Percentiles rank a stretch among this genome's conserved stretches.
Evolutionary conservation across 2,888 invertebrate genomes (phyloP).

Genomic region (Sthenelais limicola): DNA sequence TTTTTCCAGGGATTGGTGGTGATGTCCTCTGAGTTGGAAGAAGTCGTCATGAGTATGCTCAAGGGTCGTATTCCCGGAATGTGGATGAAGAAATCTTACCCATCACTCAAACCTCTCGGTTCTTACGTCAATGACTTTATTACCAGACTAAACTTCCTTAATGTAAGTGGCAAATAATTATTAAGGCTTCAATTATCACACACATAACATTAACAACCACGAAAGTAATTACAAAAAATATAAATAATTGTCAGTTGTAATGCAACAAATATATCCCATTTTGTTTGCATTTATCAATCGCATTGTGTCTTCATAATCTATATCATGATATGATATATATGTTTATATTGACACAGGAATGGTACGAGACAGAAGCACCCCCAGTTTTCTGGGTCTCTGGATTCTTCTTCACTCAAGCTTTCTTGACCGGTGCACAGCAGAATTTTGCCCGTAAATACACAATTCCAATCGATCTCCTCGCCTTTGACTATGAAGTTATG

Average conservation of each 20-base stretch:
- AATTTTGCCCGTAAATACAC: conserved; percentile 73
- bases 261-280: not conserved
- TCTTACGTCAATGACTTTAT: conserved; percentile 73
- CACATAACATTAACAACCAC: too few relatives aligned
- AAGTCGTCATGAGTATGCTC: conserved; percentile 86
- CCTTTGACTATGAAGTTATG: conserved; percentile 76
- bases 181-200: too few relatives aligned
- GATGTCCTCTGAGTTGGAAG: conserved; percentile 88
- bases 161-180: conserved; percentile 74
- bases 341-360: too few relatives aligned
- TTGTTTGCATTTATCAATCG: too few relatives aligned
- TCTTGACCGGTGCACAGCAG: conserved; percentile 73
- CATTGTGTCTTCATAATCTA: too few relatives aligned
- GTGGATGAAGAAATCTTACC: conserved; percentile 74
- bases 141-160: conserved; percentile 75
- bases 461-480: conserved; percentile 73
- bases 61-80: conserved; percentile 79
- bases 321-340: too few relatives aligned
- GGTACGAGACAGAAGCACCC: conserved; percentile 72
- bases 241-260: too few relatives aligned
- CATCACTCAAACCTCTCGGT: conserved; percentile 73
- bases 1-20: conserved; percentile 82
- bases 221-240: too few relatives aligned
- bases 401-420: conserved; percentile 74
- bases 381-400: conserved; percentile 73